phyloP scores from a whole-genome alignment of 2,113 vertebrate genomes.

The Plestiodon gilberti region DNA sequence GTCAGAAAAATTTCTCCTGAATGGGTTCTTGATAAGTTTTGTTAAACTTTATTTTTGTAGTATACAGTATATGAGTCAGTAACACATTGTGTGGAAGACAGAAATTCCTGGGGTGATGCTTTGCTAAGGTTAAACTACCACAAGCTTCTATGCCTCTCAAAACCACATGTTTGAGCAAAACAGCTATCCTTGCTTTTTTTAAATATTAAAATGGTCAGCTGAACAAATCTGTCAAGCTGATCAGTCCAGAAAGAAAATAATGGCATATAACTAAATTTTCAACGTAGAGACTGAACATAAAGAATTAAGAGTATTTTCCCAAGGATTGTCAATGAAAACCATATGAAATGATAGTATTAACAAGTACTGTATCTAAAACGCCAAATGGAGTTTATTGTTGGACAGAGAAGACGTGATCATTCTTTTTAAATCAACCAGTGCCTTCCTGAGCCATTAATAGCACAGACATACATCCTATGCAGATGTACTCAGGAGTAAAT shows the following conservation, averaged over 20 bases:
- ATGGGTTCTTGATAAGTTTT: slow-evolving; percentile 17
- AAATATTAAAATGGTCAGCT: neutral
- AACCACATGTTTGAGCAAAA: slow-evolving; percentile 3
- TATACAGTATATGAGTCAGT: slow-evolving; percentile 19
- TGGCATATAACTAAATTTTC: neutral
- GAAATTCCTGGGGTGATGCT: neutral
- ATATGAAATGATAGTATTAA: slow-evolving; percentile 36
- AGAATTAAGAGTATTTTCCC: slow-evolving; percentile 14
- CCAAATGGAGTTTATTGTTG: slow-evolving; percentile 21
- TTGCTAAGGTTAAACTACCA: neutral
- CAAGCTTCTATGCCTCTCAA: slow-evolving; percentile 5
- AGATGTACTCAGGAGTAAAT: no score
- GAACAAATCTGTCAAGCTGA: slow-evolving; percentile 32
- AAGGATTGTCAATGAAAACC: neutral
- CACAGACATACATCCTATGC: no score
- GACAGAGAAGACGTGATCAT: slow-evolving; percentile 2
- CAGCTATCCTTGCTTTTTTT: neutral
- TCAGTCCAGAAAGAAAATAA: slow-evolving; percentile 47
- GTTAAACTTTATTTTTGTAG: slow-evolving; percentile 39
- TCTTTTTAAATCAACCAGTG: neutral
- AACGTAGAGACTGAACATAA: neutral
- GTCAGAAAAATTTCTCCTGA: slow-evolving; percentile 28
- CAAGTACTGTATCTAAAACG: neutral
- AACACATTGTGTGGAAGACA: slow-evolving; percentile 7
- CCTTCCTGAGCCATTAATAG: neutral